These are phyloP conservation scores for Cerastoderma edule DNA, from an alignment of 2,888 invertebrate genomes.

Conservation along the genomic window DNA sequence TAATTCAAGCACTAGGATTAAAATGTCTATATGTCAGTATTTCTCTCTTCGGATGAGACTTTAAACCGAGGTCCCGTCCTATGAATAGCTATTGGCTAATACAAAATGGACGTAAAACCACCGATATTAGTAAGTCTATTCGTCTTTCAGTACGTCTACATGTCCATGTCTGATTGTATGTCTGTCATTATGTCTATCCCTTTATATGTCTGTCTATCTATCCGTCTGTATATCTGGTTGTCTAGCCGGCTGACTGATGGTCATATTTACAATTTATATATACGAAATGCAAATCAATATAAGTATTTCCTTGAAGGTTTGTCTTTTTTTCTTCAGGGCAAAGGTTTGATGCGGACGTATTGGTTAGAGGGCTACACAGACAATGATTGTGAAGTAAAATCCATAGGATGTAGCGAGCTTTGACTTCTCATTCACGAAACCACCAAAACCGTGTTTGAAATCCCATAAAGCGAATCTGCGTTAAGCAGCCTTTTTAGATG, in stretches of 20 bases:
- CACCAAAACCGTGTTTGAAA: too few species aligned
- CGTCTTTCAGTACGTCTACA: not conserved
- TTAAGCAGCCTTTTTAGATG: too few species aligned
- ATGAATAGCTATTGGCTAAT: too few species aligned
- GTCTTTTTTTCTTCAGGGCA: conserved; percentile 37
- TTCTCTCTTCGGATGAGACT: too few species aligned
- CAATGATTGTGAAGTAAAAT: conserved; percentile 12
- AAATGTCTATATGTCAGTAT: too few species aligned
- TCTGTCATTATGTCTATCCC: not conserved
- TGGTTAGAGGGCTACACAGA: conserved; percentile 39
- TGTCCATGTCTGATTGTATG: not conserved
- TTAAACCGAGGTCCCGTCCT: too few species aligned
- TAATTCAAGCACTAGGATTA: too few species aligned
- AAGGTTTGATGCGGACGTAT: conserved; percentile 40
- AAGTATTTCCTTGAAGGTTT: not conserved
- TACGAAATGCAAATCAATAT: not conserved
- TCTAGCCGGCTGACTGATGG: too few species aligned
- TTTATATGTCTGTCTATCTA: not conserved
- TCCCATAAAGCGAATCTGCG: too few species aligned
- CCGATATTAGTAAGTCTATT: too few species aligned
- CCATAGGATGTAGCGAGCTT: not conserved
- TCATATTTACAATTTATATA: not conserved
- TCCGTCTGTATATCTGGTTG: not conserved
- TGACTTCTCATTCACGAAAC: too few species aligned
- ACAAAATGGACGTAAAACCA: too few species aligned